phyloP scores from a whole-genome alignment of 2,113 vertebrate genomes.

The rabbit (Oryctolagus cuniculus) region DNA sequence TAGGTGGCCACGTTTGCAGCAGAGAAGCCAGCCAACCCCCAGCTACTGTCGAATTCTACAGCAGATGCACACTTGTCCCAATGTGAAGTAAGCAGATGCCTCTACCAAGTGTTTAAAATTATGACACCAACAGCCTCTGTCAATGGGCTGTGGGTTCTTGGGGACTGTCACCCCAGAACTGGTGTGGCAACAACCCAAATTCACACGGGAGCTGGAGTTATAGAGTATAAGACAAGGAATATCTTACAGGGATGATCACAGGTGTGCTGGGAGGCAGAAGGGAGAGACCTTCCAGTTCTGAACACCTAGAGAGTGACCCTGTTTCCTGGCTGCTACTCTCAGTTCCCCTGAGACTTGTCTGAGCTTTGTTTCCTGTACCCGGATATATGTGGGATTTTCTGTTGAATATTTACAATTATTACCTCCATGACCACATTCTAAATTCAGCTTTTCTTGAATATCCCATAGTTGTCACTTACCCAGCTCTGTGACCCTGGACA shows the following conservation, averaged over 20 bases:
- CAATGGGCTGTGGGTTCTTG: neutral
- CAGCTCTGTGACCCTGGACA: neutral
- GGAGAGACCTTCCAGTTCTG: neutral
- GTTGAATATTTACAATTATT: neutral
- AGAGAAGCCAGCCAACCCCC: neutral
- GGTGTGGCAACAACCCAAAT: neutral
- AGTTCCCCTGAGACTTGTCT: neutral
- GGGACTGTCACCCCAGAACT: neutral
- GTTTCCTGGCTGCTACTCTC: neutral
- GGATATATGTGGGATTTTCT: neutral
- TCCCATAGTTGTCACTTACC: neutral
- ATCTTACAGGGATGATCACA: neutral
- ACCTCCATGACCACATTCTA: neutral
- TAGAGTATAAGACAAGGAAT: neutral
- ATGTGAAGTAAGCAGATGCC: neutral
- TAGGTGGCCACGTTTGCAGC: neutral
- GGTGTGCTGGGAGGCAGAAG: neutral
- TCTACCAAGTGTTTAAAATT: conserved; percentile 16
- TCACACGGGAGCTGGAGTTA: neutral
- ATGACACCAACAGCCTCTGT: neutral
- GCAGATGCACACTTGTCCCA: neutral
- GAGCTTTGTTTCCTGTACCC: neutral
- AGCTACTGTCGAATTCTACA: neutral
- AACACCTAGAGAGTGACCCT: neutral
- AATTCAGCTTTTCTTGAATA: neutral